Evolutionary conservation across 1,140 invertebrate genomes (phyloP).

Genomic region (Berghia stephanieae): DNA sequence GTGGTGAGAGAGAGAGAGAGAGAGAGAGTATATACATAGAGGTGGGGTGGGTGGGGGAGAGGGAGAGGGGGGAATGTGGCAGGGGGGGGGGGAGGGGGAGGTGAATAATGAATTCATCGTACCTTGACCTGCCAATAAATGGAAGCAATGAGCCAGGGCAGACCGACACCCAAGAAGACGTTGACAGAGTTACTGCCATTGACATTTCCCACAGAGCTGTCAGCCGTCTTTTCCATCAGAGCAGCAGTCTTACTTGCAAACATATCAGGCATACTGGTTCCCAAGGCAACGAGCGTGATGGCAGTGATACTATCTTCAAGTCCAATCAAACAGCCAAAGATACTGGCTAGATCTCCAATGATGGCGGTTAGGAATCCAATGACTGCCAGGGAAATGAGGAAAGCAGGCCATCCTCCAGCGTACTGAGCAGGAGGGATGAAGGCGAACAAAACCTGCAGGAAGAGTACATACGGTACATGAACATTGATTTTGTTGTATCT

Average conservation of each 20-base stretch:
- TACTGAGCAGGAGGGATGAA: slow-evolving; percentile 72
- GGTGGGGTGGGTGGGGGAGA: not conserved
- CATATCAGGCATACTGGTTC: slow-evolving; percentile 77
- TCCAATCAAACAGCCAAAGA: slow-evolving; percentile 75
- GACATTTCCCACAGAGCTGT: slow-evolving; percentile 70
- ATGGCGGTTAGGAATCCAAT: slow-evolving; percentile 75
- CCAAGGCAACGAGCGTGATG: slow-evolving; percentile 78
- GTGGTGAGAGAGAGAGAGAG: not conserved
- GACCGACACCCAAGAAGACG: slow-evolving; percentile 76
- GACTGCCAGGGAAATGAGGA: slow-evolving; percentile 71
- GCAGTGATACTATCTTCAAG: slow-evolving; percentile 73
- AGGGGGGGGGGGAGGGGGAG: not conserved
- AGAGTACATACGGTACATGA: too few relatives aligned
- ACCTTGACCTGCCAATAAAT: slow-evolving; percentile 71
- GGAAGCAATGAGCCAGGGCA: slow-evolving; percentile 75
- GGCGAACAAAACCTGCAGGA: slow-evolving; percentile 72
- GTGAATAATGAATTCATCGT: slow-evolving; percentile 31
- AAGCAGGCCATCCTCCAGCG: slow-evolving; percentile 74
- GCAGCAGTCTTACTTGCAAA: slow-evolving; percentile 71
- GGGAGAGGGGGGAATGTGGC: not conserved
- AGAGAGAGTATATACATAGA: not conserved
- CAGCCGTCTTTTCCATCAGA: slow-evolving; percentile 68
- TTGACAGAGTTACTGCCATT: slow-evolving; percentile 73
- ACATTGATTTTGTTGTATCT: too few relatives aligned
- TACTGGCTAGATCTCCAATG: slow-evolving; percentile 74